A percentile compares a stretch with the other conserved stretches of the same genome.
phyloP scores from a whole-genome alignment of 2,113 vertebrate genomes.

The Leptodactylus fuscus region DNA sequence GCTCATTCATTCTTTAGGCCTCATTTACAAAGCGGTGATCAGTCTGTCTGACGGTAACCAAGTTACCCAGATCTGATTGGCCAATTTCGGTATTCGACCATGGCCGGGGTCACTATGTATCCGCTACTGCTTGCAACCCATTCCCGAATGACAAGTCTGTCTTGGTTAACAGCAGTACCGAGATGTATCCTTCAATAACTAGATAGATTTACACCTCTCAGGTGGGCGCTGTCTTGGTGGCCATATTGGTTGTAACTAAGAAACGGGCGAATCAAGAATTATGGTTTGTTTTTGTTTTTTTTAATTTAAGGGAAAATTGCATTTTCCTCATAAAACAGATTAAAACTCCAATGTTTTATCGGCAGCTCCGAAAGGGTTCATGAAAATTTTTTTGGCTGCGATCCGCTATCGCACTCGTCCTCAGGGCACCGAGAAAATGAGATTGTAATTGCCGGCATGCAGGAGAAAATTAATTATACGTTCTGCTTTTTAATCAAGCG shows the following conservation, averaged over 20 bases:
- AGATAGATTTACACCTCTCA: no score
- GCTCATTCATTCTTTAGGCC: no score
- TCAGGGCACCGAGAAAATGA: constrained; percentile 49
- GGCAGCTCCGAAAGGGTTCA: constrained; percentile 13
- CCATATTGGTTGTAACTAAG: background rate
- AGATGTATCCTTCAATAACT: no score
- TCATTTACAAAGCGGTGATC: no score
- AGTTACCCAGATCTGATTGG: background rate
- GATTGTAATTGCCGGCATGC: constrained; percentile 57
- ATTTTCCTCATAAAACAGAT: background rate
- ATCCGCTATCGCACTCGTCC: constrained; percentile 30
- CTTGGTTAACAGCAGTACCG: background rate
- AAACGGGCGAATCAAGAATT: background rate
- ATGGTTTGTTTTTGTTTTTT: background rate
- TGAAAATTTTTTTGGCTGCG: background rate
- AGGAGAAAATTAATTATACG: constrained; percentile 58
- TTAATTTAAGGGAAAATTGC: background rate
- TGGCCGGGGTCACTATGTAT: background rate
- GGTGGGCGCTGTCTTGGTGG: background rate
- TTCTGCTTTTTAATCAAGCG: constrained; percentile 58
- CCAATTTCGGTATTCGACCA: background rate
- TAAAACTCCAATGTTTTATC: background rate
- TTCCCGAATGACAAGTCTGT: background rate
- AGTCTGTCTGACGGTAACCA: background rate
- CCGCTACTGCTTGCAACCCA: background rate